Evolutionary conservation across 2,797 vertebrate genomes (phyloP), one percentile per base, ranked within the genome.

Genomic region (Acrossocheilus fasciatus): DNA sequence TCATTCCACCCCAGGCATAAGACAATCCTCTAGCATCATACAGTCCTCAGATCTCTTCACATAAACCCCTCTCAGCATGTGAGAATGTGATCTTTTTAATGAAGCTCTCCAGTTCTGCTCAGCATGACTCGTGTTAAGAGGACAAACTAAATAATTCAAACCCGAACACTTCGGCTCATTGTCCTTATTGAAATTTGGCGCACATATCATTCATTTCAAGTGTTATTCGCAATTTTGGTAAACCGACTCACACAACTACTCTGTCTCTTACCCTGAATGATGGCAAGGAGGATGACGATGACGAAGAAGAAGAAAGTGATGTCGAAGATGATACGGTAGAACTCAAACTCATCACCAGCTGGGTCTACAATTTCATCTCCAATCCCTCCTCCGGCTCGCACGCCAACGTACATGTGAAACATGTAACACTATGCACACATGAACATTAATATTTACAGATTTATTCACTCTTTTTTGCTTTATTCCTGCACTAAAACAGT

Each of bases 281-380:
- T 96, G 85, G 95, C 95, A 50, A 96, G 90, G 57, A 96, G 95
- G 89, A 96, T 96, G 88, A 96, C 95, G 1, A 96, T 94, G 89
- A 96, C 95, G 1, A 96, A 96, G 90, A 96, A 96, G 91, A 96
- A 96, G 90, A 96, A 96, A 0, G 95, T 96, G 90, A 96, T 96
- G 91, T 96, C 95, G 43, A 96, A 96, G 84, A 96, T 26, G 1
- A 96, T 92, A 15, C 94, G 94, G 73, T 94, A 94, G 83, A 95
- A 93, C 88, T 96, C 95, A 36, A 94, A 95, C 54, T 95, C 95
- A 54, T 96, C 95, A 82, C 95, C 95, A 0, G 95, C 95, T 0
- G 95, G 95, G 86, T 96, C 95, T 70, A 94, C 93, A 0, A 96
- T 95, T 93, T 96, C 95, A 11, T 96, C 95, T 0, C 95, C 95